Evolutionary conservation across 2,888 invertebrate species (phyloP), one percentile per base, ranked within the genome.

Genomic region (Noctua comes): DNA sequence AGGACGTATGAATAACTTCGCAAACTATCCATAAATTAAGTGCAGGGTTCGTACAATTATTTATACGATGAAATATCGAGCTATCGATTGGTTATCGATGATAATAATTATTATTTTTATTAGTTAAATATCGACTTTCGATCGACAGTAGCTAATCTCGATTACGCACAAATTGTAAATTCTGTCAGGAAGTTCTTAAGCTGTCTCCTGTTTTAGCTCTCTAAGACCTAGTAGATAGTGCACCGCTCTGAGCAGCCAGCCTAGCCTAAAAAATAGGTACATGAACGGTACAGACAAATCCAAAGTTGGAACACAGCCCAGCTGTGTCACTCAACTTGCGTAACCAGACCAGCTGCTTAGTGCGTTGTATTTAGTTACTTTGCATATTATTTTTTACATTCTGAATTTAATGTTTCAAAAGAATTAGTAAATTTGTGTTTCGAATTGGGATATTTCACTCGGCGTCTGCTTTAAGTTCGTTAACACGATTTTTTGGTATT

Each of bases 401-500:
- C 16, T 54, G 36, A 54, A 54, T 62, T 24, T 11, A 82, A 21
- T 40, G 5, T 76, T 40, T 27, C 8, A 54, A 40, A 76, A 40
- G 24, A 46, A 21, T 46, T 24, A 31, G 54, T 62, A 18, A 8
- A n/a, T 21, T 16, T 13, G 31, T 21, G 3, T 68, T 79, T 68
- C 27, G 46, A 46, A 70, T 62, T 27, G 7, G 1, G 2, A 62
- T 54, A 24, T 74, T 65, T 31, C 46, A 62, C 21, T 70, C 66
- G 24, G 43, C 13, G 40, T 69, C 59, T 59, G 46, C 21, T 51
- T 76, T 73, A 21, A 66, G 51, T 76, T 74, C 54, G 65, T 62
- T 69, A 36, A 48, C 7, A 76, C 68, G 24, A 65, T 21, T 76
- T 79, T 84, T 84, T 84, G 76, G 84, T 69, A 80, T 54, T 59